A percentile compares a stretch with the other conserved stretches of the same genome.
phyloP scores from a whole-genome alignment of 2,888 invertebrate species.

The Therioaphis trifolii region DNA sequence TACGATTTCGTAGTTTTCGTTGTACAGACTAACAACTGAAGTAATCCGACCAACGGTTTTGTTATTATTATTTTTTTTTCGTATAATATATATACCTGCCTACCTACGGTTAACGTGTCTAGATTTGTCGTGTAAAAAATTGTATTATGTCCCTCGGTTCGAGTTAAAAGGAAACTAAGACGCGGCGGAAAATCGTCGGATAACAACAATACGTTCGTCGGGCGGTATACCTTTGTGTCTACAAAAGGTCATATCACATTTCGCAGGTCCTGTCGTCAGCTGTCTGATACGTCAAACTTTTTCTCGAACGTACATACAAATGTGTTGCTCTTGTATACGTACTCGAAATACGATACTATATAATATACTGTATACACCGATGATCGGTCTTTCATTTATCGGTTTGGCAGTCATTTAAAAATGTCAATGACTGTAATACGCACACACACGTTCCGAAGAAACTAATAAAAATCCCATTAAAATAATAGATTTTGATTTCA shows the following conservation, averaged over 20 bases:
- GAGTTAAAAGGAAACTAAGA: constrained; percentile 21
- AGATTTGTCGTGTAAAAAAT: background rate
- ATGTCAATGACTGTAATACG: background rate
- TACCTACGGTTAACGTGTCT: no score
- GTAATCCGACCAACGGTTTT: background rate
- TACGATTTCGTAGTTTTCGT: background rate
- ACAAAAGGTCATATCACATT: constrained; percentile 49
- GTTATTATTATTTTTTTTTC: background rate
- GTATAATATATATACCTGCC: background rate
- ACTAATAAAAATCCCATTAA: constrained; percentile 60
- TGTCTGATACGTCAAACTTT: background rate
- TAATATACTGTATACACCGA: background rate
- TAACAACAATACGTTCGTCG: constrained; percentile 19
- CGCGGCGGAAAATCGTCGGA: background rate
- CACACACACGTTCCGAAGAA: background rate
- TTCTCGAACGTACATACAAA: background rate
- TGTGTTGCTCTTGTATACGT: background rate
- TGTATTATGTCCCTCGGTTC: background rate
- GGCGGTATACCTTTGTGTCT: constrained; percentile 23
- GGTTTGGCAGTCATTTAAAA: constrained; percentile 31
- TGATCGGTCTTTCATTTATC: background rate
- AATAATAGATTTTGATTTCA: constrained; percentile 53
- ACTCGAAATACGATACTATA: constrained; percentile 32
- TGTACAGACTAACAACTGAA: background rate
- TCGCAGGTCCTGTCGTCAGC: constrained; percentile 17